Evolutionary conservation across 2,797 vertebrate genomes (phyloP), one percentile per base, ranked within the genome.

Genomic region (Sebastolobus alascanus): DNA sequence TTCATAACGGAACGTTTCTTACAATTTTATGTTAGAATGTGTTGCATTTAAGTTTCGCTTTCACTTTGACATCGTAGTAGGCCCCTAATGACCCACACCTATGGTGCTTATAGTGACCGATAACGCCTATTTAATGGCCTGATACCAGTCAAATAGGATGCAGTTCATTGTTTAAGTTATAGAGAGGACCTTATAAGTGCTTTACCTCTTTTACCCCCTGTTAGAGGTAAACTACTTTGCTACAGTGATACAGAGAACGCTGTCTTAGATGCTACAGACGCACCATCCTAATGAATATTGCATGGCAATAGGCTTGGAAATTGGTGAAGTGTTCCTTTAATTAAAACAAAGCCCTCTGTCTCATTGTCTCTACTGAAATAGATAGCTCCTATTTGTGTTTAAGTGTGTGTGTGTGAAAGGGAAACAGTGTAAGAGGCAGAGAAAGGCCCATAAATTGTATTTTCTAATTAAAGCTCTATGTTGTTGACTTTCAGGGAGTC

Each of bases 381-480:
- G 60, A 79, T 73, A 72, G 69, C 69, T 69, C 35, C n/a, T 63
- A 5, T 80, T 25, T 67, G 61, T 76, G 72, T 65, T 18, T 71
- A 13, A 13, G 35, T 50, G 68, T 81, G 61, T 65, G 59, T 60
- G 56, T 55, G 75, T 38, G 43, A 10, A 25, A 12, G 56, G 12
- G 33, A 69, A 61, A 75, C 29, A 38, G 58, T 13, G 68, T 63
- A 58, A 56, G 79, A 79, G 33, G 75, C 72, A 80, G 58, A 75
- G 61, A 69, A 73, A 84, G 33, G 40, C 59, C 60, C 77, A 77
- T 78, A 73, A 75, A 85, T 82, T 68, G 73, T 74, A 68, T 75
- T 87, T 84, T 77, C 63, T 87, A 91, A 90, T 87, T 88, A 86
- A 84, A 81, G 67, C 78, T 83, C 81, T 75, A 64, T 77, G 54